Conservation (phyloP, 2,888 invertebrate species). For the Apodemia duryi region DNA sequence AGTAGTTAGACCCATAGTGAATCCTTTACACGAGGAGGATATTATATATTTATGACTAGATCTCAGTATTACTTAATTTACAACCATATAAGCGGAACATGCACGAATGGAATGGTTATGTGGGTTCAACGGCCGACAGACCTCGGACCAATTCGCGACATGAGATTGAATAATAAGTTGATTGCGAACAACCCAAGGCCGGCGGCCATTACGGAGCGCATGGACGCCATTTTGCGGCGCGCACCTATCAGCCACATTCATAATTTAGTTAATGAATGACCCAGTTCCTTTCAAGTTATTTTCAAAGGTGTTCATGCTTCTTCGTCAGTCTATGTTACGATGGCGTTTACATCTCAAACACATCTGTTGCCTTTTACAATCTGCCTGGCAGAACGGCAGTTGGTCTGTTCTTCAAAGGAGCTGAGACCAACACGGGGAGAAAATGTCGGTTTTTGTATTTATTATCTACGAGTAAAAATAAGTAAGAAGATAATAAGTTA, state of each 20-base stretch:
- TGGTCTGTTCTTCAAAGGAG: too few relatives aligned
- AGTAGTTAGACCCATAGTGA: not conserved
- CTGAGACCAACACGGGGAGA: too few relatives aligned
- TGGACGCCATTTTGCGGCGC: constrained; percentile 63
- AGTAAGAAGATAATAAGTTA: too few relatives aligned
- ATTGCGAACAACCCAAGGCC: constrained; percentile 73
- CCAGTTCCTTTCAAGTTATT: constrained; percentile 15
- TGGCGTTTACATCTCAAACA: not conserved
- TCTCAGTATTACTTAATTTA: constrained; percentile 21
- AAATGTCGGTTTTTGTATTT: too few relatives aligned
- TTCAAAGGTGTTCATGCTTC: constrained; percentile 22
- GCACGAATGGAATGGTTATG: constrained; percentile 48
- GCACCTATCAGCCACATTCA: constrained; percentile 46
- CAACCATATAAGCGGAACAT: constrained; percentile 27
- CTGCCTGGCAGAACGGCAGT: too few relatives aligned
- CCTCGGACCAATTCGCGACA: constrained; percentile 79
- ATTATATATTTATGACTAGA: not conserved
- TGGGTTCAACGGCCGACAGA: constrained; percentile 63
- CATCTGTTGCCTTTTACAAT: too few relatives aligned
- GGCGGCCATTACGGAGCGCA: constrained; percentile 61
- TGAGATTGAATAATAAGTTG: constrained; percentile 79
- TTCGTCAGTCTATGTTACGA: not conserved
- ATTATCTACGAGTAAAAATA: too few relatives aligned
- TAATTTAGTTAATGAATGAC: constrained; percentile 16
- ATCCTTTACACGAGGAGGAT: not conserved